Conservation (phyloP, 92 coral and sea anemone species). For the Parazoanthus darwini region DNA sequence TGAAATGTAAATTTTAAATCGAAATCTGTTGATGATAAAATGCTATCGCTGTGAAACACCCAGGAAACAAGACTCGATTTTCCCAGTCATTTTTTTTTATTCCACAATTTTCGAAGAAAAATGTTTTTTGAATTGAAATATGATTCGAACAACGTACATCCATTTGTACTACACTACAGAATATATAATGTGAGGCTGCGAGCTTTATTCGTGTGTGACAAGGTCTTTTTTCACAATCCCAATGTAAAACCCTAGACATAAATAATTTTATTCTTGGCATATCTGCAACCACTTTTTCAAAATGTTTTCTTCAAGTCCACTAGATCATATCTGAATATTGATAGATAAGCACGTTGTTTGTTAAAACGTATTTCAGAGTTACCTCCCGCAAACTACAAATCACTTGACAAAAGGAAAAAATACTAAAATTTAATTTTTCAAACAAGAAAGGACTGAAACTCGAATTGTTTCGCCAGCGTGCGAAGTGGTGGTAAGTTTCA, state of each 20-base stretch:
- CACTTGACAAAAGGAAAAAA: slow-evolving; percentile 1
- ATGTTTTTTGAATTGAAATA: too few relatives aligned
- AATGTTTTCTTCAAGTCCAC: not conserved
- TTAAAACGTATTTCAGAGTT: not conserved
- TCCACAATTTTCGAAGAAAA: too few relatives aligned
- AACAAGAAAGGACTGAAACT: not conserved
- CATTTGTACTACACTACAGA: not conserved
- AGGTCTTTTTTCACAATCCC: not conserved
- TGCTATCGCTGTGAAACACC: not conserved
- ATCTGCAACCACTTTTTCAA: not conserved
- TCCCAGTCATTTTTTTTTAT: too few relatives aligned
- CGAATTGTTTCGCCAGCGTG: not conserved
- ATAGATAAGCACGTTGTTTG: slow-evolving; percentile 6
- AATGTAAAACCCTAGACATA: not conserved
- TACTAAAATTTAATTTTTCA: not conserved
- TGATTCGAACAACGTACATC: too few relatives aligned
- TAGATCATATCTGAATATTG: not conserved
- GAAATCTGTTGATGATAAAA: not conserved
- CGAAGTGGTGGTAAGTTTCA: not conserved
- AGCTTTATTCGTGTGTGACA: not conserved
- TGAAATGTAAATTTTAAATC: not conserved
- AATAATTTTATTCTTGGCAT: not conserved
- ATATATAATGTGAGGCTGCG: not conserved
- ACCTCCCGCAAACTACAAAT: slow-evolving; percentile 1
- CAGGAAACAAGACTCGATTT: too few relatives aligned